Evolutionary conservation across 2,113 vertebrate genomes (phyloP).

Genomic region (Stictonetta naevosa): DNA sequence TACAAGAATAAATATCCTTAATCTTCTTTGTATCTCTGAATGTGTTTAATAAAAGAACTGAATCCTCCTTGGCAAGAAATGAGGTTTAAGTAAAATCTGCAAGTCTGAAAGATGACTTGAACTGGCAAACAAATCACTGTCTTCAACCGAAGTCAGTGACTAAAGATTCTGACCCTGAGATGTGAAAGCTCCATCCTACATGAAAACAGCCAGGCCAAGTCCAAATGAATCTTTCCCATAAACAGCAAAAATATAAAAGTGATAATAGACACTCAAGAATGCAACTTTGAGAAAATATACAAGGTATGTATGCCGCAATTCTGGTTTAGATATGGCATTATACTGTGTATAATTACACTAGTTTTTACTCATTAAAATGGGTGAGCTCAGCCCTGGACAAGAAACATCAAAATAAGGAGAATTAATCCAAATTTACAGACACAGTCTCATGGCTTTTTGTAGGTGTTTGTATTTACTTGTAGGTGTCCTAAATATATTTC

Average conservation of each 20-base stretch:
- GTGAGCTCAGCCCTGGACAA: background rate
- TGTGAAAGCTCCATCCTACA: background rate
- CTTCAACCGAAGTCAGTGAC: background rate
- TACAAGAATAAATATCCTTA: background rate
- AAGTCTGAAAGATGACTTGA: background rate
- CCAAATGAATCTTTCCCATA: background rate
- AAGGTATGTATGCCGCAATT: background rate
- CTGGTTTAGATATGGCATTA: background rate
- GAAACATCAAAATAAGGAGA: background rate
- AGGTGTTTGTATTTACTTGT: background rate
- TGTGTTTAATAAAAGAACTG: background rate
- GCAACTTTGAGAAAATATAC: background rate
- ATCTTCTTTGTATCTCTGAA: background rate
- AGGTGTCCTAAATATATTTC: background rate
- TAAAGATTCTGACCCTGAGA: background rate
- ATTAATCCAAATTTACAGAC: background rate
- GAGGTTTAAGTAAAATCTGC: background rate
- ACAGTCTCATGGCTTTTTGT: background rate
- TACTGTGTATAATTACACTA: background rate
- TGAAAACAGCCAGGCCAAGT: background rate
- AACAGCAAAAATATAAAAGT: background rate
- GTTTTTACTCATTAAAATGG: background rate
- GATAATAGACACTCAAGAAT: background rate
- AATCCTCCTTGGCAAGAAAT: background rate
- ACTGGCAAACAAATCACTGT: background rate